Evolutionary conservation across 2,888 invertebrate species (phyloP), one percentile per base, ranked within the genome.

Genomic region (Tetragonula carbonaria): DNA sequence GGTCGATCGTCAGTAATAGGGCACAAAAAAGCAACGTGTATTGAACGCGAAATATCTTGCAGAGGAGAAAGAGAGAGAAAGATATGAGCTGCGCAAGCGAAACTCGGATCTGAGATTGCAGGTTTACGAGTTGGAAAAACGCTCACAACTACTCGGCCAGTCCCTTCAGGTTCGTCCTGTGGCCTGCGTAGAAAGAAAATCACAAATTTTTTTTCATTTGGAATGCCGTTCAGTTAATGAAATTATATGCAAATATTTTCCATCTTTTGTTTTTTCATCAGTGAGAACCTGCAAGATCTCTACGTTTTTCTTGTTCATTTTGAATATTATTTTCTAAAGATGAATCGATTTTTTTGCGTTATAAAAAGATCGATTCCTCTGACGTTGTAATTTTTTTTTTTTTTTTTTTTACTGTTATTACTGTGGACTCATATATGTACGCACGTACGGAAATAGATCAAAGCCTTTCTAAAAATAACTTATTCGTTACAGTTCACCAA

Each of bases 101-200:
- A 94, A 94, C 93, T 93, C 94, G 92, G 94, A 94, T 92, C 94
- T 94, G 92, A 94, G 94, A 94, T 93, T 94, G 93, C 94, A 94
- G 93, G 94, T 94, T 93, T 94, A 93, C 93, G 94, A 94, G 92
- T 94, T 94, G 94, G 94, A 94, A 94, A 94, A 94, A 92, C 94
- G 94, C 92, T 94, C 94, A 88, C 94, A 94, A 93, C 93, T 94
- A 91, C 94, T 94, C 91, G 93, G 93, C 94, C 94, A 94, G 90
- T 94, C 94, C 91, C 91, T 94, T 90, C 94, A 94, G 94, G 94
- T 94, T 94, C 94, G 94, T 94, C 93, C 92, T 93, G 93, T 93
- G 94, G 93, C 93, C 93, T 93, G 92, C 88, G 91, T 93, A 93
- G 92, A 92, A 90, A 88, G 68, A 87, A 80, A 91, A 84, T 86